These are phyloP conservation scores for Catonia carolina DNA, from an alignment of 2,888 invertebrate species.

Conservation along the genomic window DNA sequence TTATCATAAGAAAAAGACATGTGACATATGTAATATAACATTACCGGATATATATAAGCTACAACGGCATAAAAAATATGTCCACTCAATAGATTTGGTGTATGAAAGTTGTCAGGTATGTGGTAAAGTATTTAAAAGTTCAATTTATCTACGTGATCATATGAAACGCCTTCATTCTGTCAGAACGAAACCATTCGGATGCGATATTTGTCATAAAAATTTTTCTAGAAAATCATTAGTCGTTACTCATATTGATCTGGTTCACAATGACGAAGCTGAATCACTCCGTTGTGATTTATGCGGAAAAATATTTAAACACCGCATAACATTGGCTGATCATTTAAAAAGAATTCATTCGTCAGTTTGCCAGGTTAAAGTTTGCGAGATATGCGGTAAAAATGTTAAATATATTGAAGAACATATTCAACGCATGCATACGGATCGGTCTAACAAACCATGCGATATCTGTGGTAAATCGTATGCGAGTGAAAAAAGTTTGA, in stretches of 20 bases:
- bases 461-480: too few relatives aligned
- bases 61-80: neutral
- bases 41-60: neutral
- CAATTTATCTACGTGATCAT: too few relatives aligned
- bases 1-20: neutral
- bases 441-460: too few relatives aligned
- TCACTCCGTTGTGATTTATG: conserved; percentile 14
- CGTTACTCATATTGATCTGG: neutral
- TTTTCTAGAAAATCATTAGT: neutral
- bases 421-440: too few relatives aligned
- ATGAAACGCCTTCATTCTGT: too few relatives aligned
- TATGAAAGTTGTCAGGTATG: too few relatives aligned
- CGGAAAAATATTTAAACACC: conserved; percentile 1
- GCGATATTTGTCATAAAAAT: neutral
- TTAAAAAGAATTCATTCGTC: neutral
- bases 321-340: neutral
- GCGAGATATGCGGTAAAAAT: too few relatives aligned
- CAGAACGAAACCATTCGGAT: neutral
- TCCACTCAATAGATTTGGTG: neutral
- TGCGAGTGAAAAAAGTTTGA: too few relatives aligned
- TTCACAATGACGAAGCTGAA: too few relatives aligned
- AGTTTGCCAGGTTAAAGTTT: neutral
- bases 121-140: too few relatives aligned
- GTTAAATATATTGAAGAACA: too few relatives aligned
- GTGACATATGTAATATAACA: conserved; percentile 3